Conservation (phyloP, 2,113 vertebrate genomes). For the Athene noctua region DNA sequence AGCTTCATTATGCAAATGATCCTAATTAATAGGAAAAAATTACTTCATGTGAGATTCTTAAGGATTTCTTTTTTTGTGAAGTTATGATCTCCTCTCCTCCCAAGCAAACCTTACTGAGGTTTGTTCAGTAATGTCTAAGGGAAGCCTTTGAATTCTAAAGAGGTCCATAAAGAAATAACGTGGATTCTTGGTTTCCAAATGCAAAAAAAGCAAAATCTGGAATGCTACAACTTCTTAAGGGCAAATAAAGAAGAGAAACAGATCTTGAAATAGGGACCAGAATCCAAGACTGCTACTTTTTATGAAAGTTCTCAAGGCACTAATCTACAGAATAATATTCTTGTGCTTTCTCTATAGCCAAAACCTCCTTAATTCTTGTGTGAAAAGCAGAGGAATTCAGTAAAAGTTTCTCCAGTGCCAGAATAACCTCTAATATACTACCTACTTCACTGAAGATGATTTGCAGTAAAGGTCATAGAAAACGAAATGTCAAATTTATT, state of each 20-base stretch:
- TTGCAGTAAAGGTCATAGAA: background rate
- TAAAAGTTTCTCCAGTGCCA: background rate
- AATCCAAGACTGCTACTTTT: background rate
- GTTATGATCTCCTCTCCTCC: background rate
- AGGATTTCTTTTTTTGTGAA: background rate
- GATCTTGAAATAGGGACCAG: fast-evolving
- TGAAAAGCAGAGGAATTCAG: background rate
- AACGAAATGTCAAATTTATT: background rate
- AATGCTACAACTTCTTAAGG: background rate
- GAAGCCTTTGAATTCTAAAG: background rate
- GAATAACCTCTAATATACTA: background rate
- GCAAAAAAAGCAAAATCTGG: background rate
- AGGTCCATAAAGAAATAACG: background rate
- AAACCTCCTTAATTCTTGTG: background rate
- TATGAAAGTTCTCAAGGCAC: background rate
- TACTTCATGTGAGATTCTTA: background rate
- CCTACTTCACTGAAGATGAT: background rate
- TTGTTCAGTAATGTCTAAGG: background rate
- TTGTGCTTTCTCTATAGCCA: background rate
- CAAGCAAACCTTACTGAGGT: background rate
- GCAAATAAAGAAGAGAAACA: background rate
- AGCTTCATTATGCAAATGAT: background rate
- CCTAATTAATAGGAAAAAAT: background rate
- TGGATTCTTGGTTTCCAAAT: background rate
- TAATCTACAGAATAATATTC: background rate